A percentile compares a stretch with the other conserved stretches of the same genome.
These are phyloP conservation scores for Ceyx erithaca DNA, from an alignment of 2,797 vertebrate species.

Conservation along the genomic window DNA sequence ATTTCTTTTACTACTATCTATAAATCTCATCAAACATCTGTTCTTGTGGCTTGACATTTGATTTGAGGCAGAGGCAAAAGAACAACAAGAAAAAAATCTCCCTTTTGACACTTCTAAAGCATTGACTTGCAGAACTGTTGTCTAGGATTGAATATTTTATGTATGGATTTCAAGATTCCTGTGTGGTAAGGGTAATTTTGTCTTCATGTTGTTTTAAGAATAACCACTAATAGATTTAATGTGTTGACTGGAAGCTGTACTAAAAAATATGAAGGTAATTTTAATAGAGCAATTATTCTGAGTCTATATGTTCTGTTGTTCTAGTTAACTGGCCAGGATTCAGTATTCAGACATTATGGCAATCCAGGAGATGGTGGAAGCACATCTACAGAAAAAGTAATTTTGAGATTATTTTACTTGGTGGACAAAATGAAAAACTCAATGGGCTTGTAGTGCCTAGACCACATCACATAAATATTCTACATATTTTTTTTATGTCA, in stretches of 20 bases:
- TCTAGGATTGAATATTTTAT: background rate
- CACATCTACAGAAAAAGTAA: constrained; percentile 66
- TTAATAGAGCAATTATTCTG: background rate
- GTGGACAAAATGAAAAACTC: background rate
- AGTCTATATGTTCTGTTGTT: constrained; percentile 6
- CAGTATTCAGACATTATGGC: constrained; percentile 82
- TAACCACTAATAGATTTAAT: background rate
- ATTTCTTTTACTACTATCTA: background rate
- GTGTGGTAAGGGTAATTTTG: background rate
- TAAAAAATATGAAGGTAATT: background rate
- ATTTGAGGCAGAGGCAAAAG: background rate
- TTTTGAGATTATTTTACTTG: background rate
- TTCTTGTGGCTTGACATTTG: background rate
- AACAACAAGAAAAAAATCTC: background rate
- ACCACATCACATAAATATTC: background rate
- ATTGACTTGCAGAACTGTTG: background rate
- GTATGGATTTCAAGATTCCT: background rate
- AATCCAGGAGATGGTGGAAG: constrained; percentile 77
- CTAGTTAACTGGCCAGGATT: constrained; percentile 74
- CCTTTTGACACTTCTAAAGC: background rate
- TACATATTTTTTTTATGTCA: background rate
- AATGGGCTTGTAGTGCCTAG: background rate
- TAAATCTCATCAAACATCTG: background rate
- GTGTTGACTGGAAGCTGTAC: background rate
- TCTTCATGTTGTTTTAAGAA: background rate